phyloP scores from a whole-genome alignment of 2,888 invertebrate genomes.

The Rosalia funebris region DNA sequence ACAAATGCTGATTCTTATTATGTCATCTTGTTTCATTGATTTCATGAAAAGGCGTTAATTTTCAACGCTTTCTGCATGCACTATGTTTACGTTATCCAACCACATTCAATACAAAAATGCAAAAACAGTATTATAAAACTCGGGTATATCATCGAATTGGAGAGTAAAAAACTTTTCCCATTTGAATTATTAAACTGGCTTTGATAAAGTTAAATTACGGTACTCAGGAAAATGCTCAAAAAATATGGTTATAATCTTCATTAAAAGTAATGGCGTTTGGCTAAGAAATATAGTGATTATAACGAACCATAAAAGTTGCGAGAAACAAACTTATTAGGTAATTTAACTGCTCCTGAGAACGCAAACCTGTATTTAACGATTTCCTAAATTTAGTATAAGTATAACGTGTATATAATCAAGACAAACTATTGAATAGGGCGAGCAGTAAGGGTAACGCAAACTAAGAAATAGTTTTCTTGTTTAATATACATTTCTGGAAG shows the following conservation, averaged over 20 bases:
- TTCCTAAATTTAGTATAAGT: constrained; percentile 11
- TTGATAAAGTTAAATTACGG: neutral
- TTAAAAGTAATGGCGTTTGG: constrained; percentile 5
- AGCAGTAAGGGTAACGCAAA: neutral
- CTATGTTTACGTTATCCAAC: too few species aligned
- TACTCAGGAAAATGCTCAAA: neutral
- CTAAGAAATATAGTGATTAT: constrained; percentile 14
- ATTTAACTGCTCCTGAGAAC: constrained; percentile 5
- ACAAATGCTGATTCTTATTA: too few species aligned
- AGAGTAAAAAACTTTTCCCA: neutral
- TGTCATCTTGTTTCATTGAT: too few species aligned
- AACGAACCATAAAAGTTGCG: constrained; percentile 13
- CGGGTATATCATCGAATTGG: neutral
- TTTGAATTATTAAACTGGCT: neutral
- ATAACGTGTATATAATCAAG: constrained; percentile 3
- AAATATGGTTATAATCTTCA: constrained; percentile 4
- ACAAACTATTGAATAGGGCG: neutral
- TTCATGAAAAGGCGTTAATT: too few species aligned
- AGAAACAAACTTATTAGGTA: constrained; percentile 13
- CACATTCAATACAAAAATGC: too few species aligned
- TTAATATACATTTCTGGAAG: neutral
- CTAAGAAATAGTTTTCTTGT: neutral
- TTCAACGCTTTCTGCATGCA: too few species aligned
- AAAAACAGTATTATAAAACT: too few species aligned
- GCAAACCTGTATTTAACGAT: constrained; percentile 14